These are phyloP conservation scores for Chaenocephalus aceratus DNA, from an alignment of 2,113 vertebrate species.

Conservation along the genomic window DNA sequence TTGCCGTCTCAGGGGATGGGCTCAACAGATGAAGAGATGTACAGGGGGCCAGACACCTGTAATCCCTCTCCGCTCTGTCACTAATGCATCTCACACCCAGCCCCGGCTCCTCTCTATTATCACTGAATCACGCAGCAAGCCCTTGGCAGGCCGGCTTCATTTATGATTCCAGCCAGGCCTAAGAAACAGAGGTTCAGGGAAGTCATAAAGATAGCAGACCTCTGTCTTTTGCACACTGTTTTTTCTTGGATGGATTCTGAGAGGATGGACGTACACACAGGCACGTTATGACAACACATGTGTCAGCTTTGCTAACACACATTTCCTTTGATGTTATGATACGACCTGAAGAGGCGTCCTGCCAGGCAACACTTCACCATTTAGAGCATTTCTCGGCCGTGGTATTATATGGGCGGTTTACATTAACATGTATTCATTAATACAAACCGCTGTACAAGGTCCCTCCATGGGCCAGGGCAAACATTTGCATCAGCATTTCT, in stretches of 20 bases:
- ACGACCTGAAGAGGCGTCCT: slow-evolving; percentile 26
- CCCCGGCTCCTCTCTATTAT: slow-evolving; percentile 57
- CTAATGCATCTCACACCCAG: slow-evolving; percentile 21
- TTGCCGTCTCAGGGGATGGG: slow-evolving; percentile 24
- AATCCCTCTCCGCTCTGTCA: slow-evolving; percentile 56
- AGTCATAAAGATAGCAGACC: slow-evolving; percentile 49
- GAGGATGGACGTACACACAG: slow-evolving; percentile 20
- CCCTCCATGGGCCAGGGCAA: slow-evolving; percentile 40
- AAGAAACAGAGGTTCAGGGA: slow-evolving; percentile 38
- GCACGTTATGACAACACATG: slow-evolving; percentile 32
- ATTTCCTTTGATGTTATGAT: slow-evolving; percentile 65
- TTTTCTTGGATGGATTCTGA: slow-evolving; percentile 3
- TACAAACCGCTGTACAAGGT: slow-evolving; percentile 23
- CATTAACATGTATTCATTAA: slow-evolving; percentile 47
- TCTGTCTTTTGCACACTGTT: slow-evolving; percentile 7
- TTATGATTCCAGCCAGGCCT: slow-evolving; percentile 37
- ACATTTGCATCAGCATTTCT: slow-evolving; percentile 60
- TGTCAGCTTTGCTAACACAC: slow-evolving; percentile 55
- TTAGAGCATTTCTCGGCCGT: slow-evolving; percentile 34
- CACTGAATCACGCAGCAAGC: slow-evolving; percentile 51
- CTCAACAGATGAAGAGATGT: slow-evolving; percentile 50
- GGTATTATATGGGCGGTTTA: slow-evolving; percentile 29
- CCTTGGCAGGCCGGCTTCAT: slow-evolving; percentile 35
- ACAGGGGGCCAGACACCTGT: slow-evolving; percentile 52
- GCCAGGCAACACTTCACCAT: slow-evolving; percentile 22